Evolutionary conservation across 2,113 vertebrate genomes (phyloP).

Genomic region (Mystacornis crossleyi): DNA sequence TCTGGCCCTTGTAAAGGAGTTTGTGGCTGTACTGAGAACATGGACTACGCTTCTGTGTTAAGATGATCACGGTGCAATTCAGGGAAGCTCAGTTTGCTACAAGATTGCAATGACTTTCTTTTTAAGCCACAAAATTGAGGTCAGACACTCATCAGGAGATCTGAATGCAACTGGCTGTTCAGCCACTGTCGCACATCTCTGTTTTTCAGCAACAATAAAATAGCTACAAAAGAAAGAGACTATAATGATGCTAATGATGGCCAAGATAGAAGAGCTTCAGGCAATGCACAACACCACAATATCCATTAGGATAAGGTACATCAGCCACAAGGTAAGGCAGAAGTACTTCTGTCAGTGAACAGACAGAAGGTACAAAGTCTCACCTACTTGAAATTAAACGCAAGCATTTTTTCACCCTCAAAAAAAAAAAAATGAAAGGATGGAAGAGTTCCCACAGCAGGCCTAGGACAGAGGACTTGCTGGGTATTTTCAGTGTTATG

Average conservation of each 20-base stretch:
- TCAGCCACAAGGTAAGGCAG: not conserved
- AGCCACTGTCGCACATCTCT: not conserved
- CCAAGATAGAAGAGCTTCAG: not conserved
- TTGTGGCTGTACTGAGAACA: not conserved
- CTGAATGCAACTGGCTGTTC: not conserved
- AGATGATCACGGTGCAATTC: not conserved
- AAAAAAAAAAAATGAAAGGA: not conserved
- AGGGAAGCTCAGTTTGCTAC: not conserved
- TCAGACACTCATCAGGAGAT: not conserved
- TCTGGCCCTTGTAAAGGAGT: not conserved
- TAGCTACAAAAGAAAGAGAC: not conserved
- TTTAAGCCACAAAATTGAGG: not conserved
- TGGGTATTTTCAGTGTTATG: not conserved
- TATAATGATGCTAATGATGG: not conserved
- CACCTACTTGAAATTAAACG: not conserved
- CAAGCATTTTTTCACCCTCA: not conserved
- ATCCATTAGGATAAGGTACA: not conserved
- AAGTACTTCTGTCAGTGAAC: not conserved
- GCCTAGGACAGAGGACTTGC: not conserved
- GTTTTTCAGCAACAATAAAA: not conserved
- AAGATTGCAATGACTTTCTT: not conserved
- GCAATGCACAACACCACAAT: not conserved
- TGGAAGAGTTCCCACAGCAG: not conserved
- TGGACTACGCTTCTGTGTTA: not conserved
- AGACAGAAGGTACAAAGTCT: not conserved